Base-by-base conservation (phyloP, 2,888 invertebrate species). In the Pseudococcus viburni region DNA sequence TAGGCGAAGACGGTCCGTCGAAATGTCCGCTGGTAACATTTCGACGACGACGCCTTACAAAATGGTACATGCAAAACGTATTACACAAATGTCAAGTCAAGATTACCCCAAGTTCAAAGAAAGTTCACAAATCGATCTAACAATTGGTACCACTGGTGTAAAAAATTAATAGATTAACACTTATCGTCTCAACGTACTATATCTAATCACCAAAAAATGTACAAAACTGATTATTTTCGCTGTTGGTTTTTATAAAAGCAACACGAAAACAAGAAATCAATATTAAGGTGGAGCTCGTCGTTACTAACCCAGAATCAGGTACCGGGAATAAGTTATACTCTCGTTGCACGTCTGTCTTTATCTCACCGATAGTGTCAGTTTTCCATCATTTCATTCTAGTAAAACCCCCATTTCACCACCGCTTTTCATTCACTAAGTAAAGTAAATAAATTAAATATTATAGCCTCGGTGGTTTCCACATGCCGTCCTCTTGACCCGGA, bases 291-390 rank as follows among this genome's bases (percentile, higher is more conserved):
- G 88, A 83, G 83, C 80, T 83, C 46, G 55, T 48, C 55, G 46
- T 59, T 64, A 42, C 64, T 85, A 55, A 85, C 85, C 85, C 88
- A 77, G 88, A 88, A 88, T 88, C 88, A 83, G 88, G 80, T 83
- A 83, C 80, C 83, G 80, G 80, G 83, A 88, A 88, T 80, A 80
- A 88, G 83, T 83, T 80, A 88, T 51, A 39, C 59, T 80, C 80
- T 87, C 55, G 80, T 83, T 88, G 39, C 48, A 55, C 59, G 33
- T 77, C 80, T 83, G 83, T 88, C 80, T 59, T 88, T 83, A 88
- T 88, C 80, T 88, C 83, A 51, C 88, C 80, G 80, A 88, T 51
- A 80, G 77, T 80, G 88, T 88, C 88, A 88, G 80, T 80, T 88
- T 88, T 83, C 83, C 88, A 88, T 88, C 88, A 88, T 88, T 55